Conservation (phyloP, 1,140 invertebrate genomes). For the Epicauta chinensis region DNA sequence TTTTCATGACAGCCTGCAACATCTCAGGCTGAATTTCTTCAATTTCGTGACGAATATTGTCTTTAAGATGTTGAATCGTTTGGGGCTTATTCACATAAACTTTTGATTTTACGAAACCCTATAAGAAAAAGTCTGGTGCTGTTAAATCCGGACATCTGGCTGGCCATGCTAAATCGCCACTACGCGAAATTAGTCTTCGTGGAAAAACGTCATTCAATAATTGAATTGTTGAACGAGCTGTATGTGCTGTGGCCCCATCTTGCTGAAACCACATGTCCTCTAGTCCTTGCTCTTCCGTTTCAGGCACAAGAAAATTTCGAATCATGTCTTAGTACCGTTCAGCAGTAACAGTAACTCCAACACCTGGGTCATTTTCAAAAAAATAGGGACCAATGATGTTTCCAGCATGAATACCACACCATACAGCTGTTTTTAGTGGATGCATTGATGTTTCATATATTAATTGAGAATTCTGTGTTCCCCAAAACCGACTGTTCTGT, state of each 20-base stretch:
- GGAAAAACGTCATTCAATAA: conserved; percentile 5
- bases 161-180: not conserved
- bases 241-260: too few species aligned
- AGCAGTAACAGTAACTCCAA: too few species aligned
- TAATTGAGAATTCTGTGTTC: not conserved
- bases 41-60: conserved; percentile 4
- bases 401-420: conserved; percentile 2
- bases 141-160: not conserved
- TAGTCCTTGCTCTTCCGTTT: too few species aligned
- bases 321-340: too few species aligned
- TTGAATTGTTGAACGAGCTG: not conserved
- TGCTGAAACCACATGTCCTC: too few species aligned
- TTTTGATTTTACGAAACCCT: conserved; percentile 1
- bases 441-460: not conserved
- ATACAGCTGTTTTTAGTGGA: conserved; percentile 2
- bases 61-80: conserved; percentile 5
- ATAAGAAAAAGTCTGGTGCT: conserved; percentile 4
- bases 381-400: conserved; percentile 3
- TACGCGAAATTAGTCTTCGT: conserved; percentile 1
- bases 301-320: too few species aligned
- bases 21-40: conserved; percentile 2
- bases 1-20: conserved; percentile 6
- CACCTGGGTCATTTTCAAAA: not conserved
- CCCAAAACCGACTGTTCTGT: not conserved
- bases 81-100: conserved; percentile 2